phyloP scores from a whole-genome alignment of 2,888 invertebrate species.

The Lymantria monacha region DNA sequence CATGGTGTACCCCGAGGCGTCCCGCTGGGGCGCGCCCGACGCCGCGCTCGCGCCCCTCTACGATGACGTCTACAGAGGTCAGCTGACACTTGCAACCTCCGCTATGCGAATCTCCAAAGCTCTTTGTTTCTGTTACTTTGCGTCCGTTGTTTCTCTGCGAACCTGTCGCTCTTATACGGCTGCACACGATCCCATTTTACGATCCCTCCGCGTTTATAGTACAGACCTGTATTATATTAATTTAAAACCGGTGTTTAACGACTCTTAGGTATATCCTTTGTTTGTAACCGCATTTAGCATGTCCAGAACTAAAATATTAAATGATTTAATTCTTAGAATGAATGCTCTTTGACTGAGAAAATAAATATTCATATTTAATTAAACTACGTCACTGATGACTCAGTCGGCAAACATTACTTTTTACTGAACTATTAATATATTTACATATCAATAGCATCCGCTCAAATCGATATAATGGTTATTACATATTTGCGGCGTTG shows the following conservation, averaged over 20 bases:
- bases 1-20: slow-evolving; percentile 85
- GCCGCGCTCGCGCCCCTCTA: slow-evolving; percentile 84
- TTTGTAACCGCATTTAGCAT: slow-evolving; percentile 14
- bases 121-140: slow-evolving; percentile 45
- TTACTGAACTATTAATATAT: slow-evolving; percentile 32
- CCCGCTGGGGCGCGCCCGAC: slow-evolving; percentile 83
- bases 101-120: slow-evolving; percentile 36
- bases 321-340: slow-evolving; percentile 2
- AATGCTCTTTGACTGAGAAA: background rate
- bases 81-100: slow-evolving; percentile 62
- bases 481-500: slow-evolving; percentile 28
- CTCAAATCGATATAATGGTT: slow-evolving; percentile 25
- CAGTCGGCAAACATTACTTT: slow-evolving; percentile 27
- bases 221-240: slow-evolving; percentile 16
- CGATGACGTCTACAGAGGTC: slow-evolving; percentile 86
- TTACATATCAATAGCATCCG: slow-evolving; percentile 34
- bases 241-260: slow-evolving; percentile 17
- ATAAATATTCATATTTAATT: background rate
- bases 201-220: slow-evolving; percentile 21
- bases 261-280: slow-evolving; percentile 19
- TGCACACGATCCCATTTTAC: slow-evolving; percentile 19
- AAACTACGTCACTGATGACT: slow-evolving; percentile 20
- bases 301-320: slow-evolving; percentile 8
- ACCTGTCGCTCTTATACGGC: slow-evolving; percentile 27
- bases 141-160: slow-evolving; percentile 23